These are phyloP conservation scores for Salvelinus fontinalis DNA, from an alignment of 2,113 vertebrate species.

Conservation along the genomic window DNA sequence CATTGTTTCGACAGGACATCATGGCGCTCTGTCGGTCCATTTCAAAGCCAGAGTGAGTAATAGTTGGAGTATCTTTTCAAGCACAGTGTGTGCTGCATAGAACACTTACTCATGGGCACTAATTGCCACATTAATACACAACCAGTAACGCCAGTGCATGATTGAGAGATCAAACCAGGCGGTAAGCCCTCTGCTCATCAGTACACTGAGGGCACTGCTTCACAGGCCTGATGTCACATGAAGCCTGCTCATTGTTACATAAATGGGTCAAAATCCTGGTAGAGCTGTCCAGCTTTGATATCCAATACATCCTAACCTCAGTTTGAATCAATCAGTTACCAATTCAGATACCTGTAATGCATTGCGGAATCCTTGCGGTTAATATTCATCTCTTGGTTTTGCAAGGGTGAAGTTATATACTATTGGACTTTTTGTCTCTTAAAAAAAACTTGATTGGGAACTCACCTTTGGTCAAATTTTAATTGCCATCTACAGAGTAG, in stretches of 20 bases:
- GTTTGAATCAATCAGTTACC: conserved; percentile 17
- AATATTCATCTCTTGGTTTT: neutral
- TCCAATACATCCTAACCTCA: neutral
- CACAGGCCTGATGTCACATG: conserved; percentile 31
- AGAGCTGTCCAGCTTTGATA: conserved; percentile 38
- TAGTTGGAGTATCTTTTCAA: conserved; percentile 16
- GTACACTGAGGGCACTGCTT: conserved; percentile 15
- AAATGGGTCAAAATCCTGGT: conserved; percentile 42
- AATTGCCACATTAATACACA: conserved; percentile 46
- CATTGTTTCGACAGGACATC: neutral
- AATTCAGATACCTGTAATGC: conserved; percentile 4
- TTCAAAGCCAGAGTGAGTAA: conserved; percentile 16
- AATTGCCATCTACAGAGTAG: no score
- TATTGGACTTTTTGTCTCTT: no score
- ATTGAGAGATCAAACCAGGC: conserved; percentile 50
- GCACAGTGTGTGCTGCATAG: conserved; percentile 3
- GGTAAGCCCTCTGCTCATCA: conserved; percentile 31
- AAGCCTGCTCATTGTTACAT: conserved; percentile 48
- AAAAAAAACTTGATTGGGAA: no score
- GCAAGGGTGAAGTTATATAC: neutral
- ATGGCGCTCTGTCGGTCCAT: no score
- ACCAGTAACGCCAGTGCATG: conserved; percentile 34
- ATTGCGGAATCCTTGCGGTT: conserved; percentile 1
- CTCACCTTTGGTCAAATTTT: no score
- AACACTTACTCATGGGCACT: conserved; percentile 39